Evolutionary conservation across 2,888 invertebrate species (phyloP), one percentile per base, ranked within the genome.

Genomic region (Andrena praecox): DNA sequence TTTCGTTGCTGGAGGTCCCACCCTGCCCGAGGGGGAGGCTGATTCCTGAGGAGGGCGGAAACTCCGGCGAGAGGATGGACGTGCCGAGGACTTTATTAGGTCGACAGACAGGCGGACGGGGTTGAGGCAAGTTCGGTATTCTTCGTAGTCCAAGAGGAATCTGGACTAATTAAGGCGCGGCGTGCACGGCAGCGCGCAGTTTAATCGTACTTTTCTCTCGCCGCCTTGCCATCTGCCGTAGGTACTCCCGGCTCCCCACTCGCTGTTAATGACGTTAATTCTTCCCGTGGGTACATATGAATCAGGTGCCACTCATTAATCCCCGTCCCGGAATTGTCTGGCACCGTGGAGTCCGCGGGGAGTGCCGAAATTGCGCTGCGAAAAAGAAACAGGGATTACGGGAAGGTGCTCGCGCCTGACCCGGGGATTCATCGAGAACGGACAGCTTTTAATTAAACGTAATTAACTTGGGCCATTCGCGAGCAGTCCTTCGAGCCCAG

Each of bases 151-250:
- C 69, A 63, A 77, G 86, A 82, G 81, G 88, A 87, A 88, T 88
- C 89, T 82, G 77, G 88, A 87, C 77, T 87, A 88, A 87, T 88
- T 89, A 88, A 88, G 78, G 87, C 77, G 71, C 79, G 79, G 69
- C 72, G 73, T 71, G 84, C 75, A 56, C 77, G 67, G 59, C 69
- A 73, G 71, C 80, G 73, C 70, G 48, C 80, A 59, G 83, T 85
- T 87, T 84, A 87, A 87, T 85, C 79, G 85, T 56, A 84, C 74
- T 79, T 87, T 85, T 83, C 83, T 79, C 48, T 69, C 60, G 56
- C 31, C 68, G 27, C 67, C 33, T 27, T 60, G 12, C 77, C 81
- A 75, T 79, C 82, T 84, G 81, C 81, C 67, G 63, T 70, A 20
- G n/a, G 52, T 16, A 5, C 62, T 66, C 56, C 56, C 20, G 64